Evolutionary conservation across 2,888 invertebrate genomes (phyloP), one percentile per base, ranked within the genome.

Genomic region (Drosophila limbata): DNA sequence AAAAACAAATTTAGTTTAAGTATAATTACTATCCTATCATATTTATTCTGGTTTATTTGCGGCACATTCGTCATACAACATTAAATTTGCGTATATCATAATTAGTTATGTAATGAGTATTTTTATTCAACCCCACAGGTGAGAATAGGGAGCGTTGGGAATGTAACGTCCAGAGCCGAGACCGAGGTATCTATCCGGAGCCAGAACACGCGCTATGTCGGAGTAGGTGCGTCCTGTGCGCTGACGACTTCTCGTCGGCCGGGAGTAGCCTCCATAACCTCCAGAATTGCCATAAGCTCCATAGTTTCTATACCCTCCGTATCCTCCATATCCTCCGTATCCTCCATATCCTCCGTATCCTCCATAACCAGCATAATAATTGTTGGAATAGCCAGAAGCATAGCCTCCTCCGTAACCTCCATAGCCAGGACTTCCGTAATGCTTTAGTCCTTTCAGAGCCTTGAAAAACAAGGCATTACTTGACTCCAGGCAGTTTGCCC

Each of bases 151-250:
- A 51, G 94, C 94, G 0, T 94, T 93, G 0, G 95, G 94, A 75
- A 93, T 93, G 2, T 94, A 94, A 78, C 90, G 71, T 85, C 90
- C 91, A 10, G 56, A 71, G 94, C 95, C 93, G 10, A 95, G 94
- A 1, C 94, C 94, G 4, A 83, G 45, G 47, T 80, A 83, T 1
- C 94, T 93, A 89, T 94, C 94, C 0, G 94, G 92, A 77, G 94
- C 94, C 74, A 96, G 94, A 6, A 95, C 94, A 63, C 94, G 93
- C 87, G 96, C 96, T 74, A 96, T 94, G 19, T 95, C 94, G 87
- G 95, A 95, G 92, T 94, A 96, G 1, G 95, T 93, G 77, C 94
- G 94, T 55, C 93, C 93, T 13, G 44, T 68, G 11, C 91, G 89
- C 4, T 67, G 76, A 2, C 65, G 61, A n/a, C 62, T 57, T 8